Conservation (phyloP, 2,888 invertebrate genomes). For the Mimas tiliae region DNA sequence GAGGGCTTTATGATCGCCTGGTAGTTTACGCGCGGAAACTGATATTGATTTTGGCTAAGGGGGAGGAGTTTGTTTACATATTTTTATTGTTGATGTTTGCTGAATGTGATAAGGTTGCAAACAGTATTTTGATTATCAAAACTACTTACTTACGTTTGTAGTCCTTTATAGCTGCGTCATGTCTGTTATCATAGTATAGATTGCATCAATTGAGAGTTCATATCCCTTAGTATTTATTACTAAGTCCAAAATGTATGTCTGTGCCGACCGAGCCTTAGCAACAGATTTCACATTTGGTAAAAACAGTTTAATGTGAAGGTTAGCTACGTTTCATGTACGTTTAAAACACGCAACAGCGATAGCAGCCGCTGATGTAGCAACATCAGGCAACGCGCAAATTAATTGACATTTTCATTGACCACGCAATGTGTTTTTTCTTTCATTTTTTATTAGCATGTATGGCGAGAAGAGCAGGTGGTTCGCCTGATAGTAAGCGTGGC, state of each 20-base stretch:
- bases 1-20: conserved; percentile 18
- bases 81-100: neutral
- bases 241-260: neutral
- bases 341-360: conserved; percentile 13
- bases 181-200: no score
- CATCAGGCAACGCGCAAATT: neutral
- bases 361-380: no score
- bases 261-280: neutral
- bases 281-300: conserved; percentile 20
- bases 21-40: conserved; percentile 22
- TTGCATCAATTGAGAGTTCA: neutral
- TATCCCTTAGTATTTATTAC: neutral
- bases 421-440: neutral
- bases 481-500: no score
- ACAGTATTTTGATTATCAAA: neutral
- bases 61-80: neutral
- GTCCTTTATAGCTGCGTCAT: no score
- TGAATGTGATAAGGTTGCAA: neutral
- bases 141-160: no score
- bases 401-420: neutral
- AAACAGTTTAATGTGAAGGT: conserved; percentile 8
- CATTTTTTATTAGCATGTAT: no score
- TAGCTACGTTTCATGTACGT: conserved; percentile 6
- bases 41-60: neutral
- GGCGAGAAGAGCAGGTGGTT: no score